These are phyloP conservation scores for Caenorhabditis angaria DNA, from an alignment of 2,888 invertebrate genomes.

Conservation along the genomic window DNA sequence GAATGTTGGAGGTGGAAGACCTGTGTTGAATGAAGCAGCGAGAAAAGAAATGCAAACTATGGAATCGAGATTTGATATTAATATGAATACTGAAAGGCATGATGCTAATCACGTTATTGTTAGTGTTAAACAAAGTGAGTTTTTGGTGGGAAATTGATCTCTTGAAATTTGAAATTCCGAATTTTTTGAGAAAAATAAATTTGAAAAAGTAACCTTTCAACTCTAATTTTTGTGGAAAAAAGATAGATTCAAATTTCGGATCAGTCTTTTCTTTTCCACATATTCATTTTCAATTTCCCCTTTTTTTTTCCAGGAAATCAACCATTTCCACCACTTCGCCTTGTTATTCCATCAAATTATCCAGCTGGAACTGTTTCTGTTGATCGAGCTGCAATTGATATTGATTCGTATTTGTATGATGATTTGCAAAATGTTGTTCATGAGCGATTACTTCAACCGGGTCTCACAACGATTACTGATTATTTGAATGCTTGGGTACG, in stretches of 20 bases:
- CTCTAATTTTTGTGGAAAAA: too few species aligned
- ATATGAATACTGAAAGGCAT: conserved; percentile 47
- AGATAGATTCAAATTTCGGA: too few species aligned
- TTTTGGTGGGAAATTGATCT: too few species aligned
- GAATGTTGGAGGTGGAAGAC: neutral
- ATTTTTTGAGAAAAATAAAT: too few species aligned
- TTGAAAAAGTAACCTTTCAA: too few species aligned
- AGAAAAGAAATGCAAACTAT: conserved; percentile 54
- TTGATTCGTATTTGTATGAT: conserved; percentile 69
- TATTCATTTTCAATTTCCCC: too few species aligned
- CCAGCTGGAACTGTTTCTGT: conserved; percentile 58
- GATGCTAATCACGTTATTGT: conserved; percentile 50
- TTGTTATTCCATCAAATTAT: conserved; percentile 64
- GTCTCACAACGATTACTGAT: conserved; percentile 60
- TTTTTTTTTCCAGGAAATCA: conserved; percentile 56
- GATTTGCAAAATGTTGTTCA: conserved; percentile 69
- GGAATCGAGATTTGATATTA: conserved; percentile 56
- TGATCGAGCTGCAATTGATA: conserved; percentile 60
- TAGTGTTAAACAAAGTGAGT: conserved; percentile 57
- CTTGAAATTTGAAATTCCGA: too few species aligned
- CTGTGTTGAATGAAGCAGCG: conserved; percentile 41
- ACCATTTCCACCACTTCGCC: conserved; percentile 60
- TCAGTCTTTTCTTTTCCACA: too few species aligned
- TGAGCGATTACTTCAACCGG: conserved; percentile 59
- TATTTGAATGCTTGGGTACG: conserved; percentile 67